These are phyloP conservation scores for Acanthurus tractus DNA, from an alignment of 2,797 vertebrate species.

Conservation along the genomic window DNA sequence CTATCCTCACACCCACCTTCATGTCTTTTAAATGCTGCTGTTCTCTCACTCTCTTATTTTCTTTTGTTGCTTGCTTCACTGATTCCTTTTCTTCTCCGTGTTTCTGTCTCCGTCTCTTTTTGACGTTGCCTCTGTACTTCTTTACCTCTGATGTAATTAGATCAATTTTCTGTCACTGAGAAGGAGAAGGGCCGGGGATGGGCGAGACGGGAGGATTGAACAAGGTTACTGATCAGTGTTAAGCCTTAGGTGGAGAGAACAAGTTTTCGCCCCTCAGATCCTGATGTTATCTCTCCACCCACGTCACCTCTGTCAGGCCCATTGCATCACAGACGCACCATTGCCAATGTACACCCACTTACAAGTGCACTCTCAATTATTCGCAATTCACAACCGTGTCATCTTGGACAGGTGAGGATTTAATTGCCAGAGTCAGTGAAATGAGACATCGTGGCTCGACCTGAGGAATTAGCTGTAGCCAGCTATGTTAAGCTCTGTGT, in stretches of 20 bases:
- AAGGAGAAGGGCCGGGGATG: not conserved
- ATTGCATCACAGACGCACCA: slow-evolving; percentile 40
- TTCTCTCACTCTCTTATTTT: slow-evolving; percentile 11
- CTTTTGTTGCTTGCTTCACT: slow-evolving; percentile 37
- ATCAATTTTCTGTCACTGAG: slow-evolving; percentile 50
- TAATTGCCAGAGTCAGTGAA: slow-evolving; percentile 71
- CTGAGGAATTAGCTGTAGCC: slow-evolving; percentile 53
- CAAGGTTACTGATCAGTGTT: slow-evolving; percentile 55
- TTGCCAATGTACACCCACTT: slow-evolving; percentile 21
- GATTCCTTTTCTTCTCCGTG: slow-evolving; percentile 38
- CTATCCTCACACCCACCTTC: slow-evolving; percentile 40
- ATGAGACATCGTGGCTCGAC: slow-evolving; percentile 56
- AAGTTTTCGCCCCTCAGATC: slow-evolving; percentile 34
- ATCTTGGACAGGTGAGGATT: slow-evolving; percentile 72
- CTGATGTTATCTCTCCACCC: slow-evolving; percentile 48
- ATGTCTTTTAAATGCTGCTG: slow-evolving; percentile 28
- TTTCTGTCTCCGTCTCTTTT: slow-evolving; percentile 42
- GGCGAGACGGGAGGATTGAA: slow-evolving; percentile 17
- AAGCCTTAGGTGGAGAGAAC: slow-evolving; percentile 53
- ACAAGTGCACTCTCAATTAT: slow-evolving; percentile 31
- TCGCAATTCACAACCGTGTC: slow-evolving; percentile 29
- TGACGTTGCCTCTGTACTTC: slow-evolving; percentile 31
- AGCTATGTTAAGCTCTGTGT: slow-evolving; percentile 28
- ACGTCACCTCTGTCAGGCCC: slow-evolving; percentile 29
- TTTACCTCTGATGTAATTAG: slow-evolving; percentile 50